Conservation (phyloP, 2,888 invertebrate genomes). For the Physocephala rufipes region DNA sequence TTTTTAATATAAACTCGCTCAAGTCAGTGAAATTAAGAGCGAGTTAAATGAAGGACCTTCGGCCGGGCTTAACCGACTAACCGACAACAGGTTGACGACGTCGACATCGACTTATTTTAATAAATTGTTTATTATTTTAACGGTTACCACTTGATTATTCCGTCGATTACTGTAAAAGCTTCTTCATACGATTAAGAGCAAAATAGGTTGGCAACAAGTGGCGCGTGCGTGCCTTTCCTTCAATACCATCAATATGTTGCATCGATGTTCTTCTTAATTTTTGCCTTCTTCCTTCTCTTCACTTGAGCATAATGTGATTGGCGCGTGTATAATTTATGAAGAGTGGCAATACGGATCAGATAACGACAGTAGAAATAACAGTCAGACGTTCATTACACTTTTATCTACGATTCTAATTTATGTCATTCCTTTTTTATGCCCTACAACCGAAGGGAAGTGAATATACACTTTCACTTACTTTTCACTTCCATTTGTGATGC, state of each 20-base stretch:
- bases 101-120: constrained; percentile 16
- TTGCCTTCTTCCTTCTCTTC: not conserved
- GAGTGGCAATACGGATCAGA: not conserved
- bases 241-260: no score
- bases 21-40: not conserved
- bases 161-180: no score
- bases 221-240: no score
- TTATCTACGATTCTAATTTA: no score
- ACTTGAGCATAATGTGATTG: not conserved
- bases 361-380: constrained; percentile 1
- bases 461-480: no score
- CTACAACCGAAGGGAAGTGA: no score
- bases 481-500: no score
- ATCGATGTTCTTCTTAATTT: not conserved
- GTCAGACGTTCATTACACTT: no score
- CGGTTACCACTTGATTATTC: constrained; percentile 24
- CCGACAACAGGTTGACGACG: not conserved
- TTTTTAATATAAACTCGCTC: constrained; percentile 25
- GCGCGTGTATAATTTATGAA: not conserved
- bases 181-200: not conserved
- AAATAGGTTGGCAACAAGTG: not conserved
- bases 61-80: not conserved
- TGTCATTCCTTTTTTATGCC: no score
- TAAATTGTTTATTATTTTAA: constrained; percentile 32
- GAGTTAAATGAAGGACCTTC: not conserved